Evolutionary conservation across 1,140 invertebrate species (phyloP).

Genomic region (Fopius arisanus): DNA sequence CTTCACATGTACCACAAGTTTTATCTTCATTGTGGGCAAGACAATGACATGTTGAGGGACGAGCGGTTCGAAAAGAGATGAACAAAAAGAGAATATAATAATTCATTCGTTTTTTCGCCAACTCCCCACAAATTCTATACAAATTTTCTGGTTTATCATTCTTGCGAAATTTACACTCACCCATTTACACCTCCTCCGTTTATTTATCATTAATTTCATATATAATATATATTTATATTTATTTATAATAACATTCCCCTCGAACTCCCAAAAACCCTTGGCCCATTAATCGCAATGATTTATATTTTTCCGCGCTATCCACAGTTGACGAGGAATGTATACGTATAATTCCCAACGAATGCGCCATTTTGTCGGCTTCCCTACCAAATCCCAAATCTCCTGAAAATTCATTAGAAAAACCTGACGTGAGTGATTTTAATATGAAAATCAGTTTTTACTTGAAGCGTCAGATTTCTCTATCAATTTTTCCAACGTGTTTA

Average conservation of each 20-base stretch:
- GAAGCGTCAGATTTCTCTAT: too few species aligned
- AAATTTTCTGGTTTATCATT: background rate
- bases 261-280: background rate
- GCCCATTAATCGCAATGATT: constrained; percentile 3
- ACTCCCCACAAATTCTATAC: constrained; percentile 22
- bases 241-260: constrained; percentile 5
- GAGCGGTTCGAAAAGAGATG: background rate
- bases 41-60: background rate
- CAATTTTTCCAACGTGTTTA: too few species aligned
- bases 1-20: background rate
- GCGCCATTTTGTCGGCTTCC: background rate
- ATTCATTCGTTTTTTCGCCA: background rate
- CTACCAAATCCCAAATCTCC: too few species aligned
- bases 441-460: too few species aligned
- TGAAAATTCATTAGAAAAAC: too few species aligned
- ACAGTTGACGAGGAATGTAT: too few species aligned
- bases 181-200: constrained; percentile 9
- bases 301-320: background rate
- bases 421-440: too few species aligned
- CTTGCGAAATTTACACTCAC: background rate
- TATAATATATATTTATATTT: background rate
- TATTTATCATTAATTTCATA: background rate
- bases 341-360: background rate
- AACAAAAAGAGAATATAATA: background rate
- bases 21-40: too few species aligned